Percentiles rank a stretch among this genome's conserved stretches.
phyloP scores from a whole-genome alignment of 2,113 vertebrate species.

The Hymenochirus boettgeri region DNA sequence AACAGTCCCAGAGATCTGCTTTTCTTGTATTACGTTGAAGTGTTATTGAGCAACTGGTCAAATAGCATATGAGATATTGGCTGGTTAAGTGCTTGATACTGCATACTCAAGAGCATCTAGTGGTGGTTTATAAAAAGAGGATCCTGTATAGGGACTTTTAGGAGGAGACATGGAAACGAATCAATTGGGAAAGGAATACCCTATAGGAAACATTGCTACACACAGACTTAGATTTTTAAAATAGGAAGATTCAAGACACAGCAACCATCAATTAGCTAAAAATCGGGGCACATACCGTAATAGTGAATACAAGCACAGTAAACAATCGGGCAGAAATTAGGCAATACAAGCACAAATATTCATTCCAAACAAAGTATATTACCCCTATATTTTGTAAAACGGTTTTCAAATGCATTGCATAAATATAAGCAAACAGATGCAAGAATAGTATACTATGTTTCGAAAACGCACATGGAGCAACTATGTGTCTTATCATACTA shows the following conservation, averaged over 20 bases:
- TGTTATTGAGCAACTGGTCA: neutral
- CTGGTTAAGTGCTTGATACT: constrained; percentile 12
- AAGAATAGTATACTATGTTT: too few species aligned
- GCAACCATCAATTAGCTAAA: too few species aligned
- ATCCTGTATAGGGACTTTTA: neutral
- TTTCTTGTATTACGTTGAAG: neutral
- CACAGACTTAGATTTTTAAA: constrained; percentile 35
- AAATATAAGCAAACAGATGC: too few species aligned
- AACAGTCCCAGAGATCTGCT: constrained; percentile 1
- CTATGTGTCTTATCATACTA: neutral
- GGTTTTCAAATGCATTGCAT: too few species aligned
- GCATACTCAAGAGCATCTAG: constrained; percentile 18
- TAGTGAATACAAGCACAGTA: too few species aligned
- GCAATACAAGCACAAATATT: too few species aligned
- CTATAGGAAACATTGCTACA: constrained; percentile 9
- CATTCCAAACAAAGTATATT: too few species aligned
- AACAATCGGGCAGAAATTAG: too few species aligned
- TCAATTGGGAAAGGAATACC: neutral
- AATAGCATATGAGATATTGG: neutral
- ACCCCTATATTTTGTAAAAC: too few species aligned
- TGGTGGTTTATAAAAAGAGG: constrained; percentile 5
- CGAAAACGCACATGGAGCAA: too few species aligned
- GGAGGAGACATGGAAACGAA: neutral
- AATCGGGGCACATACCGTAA: too few species aligned
- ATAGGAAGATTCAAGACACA: too few species aligned